These are phyloP conservation scores for Gnatocerus cornutus DNA, from an alignment of 2,888 invertebrate genomes.

Conservation along the genomic window DNA sequence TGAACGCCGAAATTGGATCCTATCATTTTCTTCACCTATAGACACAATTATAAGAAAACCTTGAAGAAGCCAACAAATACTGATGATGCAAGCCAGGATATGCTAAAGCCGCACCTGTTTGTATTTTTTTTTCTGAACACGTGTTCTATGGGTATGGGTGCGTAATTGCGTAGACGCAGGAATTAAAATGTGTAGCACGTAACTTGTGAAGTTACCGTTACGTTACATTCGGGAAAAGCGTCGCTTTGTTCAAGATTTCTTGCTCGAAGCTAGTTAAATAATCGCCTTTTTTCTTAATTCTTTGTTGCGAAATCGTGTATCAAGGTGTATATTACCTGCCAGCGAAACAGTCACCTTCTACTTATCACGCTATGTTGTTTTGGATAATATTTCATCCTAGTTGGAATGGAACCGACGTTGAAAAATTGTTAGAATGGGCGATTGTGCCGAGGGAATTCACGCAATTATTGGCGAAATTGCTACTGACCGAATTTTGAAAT, in stretches of 20 bases:
- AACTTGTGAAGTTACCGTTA: neutral
- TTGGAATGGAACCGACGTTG: neutral
- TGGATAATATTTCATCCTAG: slow-evolving; percentile 7
- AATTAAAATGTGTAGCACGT: neutral
- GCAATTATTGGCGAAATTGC: no score
- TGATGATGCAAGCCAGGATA: slow-evolving; percentile 32
- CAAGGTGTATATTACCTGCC: slow-evolving; percentile 29
- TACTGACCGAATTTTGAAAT: no score
- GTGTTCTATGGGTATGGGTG: no score
- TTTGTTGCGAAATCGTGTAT: slow-evolving; percentile 27
- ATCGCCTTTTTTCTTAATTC: slow-evolving; percentile 19
- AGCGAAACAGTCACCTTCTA: slow-evolving; percentile 25
- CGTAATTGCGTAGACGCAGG: neutral
- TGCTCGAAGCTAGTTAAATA: slow-evolving; percentile 26
- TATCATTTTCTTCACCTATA: slow-evolving; percentile 1
- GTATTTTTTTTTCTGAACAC: slow-evolving; percentile 9
- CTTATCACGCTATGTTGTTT: slow-evolving; percentile 29
- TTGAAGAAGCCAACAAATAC: slow-evolving; percentile 3
- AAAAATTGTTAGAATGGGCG: neutral
- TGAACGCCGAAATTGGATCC: neutral
- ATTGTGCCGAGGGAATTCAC: no score
- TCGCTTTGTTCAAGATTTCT: slow-evolving; percentile 14
- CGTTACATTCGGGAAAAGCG: neutral
- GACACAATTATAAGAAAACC: neutral
- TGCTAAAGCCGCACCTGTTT: slow-evolving; percentile 30